phyloP scores from a whole-genome alignment of 2,888 invertebrate species.

The Drosophila hawaiiensis region DNA sequence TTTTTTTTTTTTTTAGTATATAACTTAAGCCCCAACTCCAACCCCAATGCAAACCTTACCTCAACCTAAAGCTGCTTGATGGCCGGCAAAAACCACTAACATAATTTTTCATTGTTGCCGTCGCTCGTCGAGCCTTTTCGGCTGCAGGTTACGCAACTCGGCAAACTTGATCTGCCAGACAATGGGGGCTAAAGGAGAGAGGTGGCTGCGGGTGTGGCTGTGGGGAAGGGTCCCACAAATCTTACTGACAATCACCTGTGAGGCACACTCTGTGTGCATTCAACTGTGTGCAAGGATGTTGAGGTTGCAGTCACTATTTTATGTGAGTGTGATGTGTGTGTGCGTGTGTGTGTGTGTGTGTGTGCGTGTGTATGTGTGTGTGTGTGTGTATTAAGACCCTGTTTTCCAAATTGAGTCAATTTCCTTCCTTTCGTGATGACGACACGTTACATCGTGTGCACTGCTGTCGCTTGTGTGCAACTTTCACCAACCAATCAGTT shows the following conservation, averaged over 20 bases:
- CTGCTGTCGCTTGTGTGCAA: conserved; percentile 38
- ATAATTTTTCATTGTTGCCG: conserved; percentile 55
- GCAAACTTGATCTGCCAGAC: conserved; percentile 39
- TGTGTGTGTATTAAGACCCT: conserved; percentile 32
- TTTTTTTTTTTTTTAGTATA: neutral
- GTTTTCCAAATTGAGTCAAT: conserved; percentile 70
- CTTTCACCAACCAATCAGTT: conserved; percentile 57
- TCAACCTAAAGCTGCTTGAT: conserved; percentile 9
- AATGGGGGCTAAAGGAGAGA: neutral
- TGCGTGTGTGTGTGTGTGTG: neutral
- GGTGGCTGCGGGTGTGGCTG: neutral
- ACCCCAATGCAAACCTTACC: neutral
- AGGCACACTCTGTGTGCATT: conserved; percentile 70
- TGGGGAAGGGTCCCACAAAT: conserved; percentile 18
- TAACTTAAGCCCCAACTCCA: neutral
- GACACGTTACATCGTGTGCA: conserved; percentile 42
- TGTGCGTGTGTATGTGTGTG: neutral
- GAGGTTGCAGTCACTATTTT: conserved; percentile 6
- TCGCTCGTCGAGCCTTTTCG: conserved; percentile 64
- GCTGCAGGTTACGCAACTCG: conserved; percentile 66
- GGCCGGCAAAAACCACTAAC: conserved; percentile 65
- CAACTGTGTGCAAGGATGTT: conserved; percentile 58
- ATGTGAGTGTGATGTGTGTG: neutral
- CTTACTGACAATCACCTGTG: conserved; percentile 55
- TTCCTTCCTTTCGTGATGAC: conserved; percentile 41